phyloP scores from a whole-genome alignment of 1,140 invertebrate genomes.

The Amyelois transitella region DNA sequence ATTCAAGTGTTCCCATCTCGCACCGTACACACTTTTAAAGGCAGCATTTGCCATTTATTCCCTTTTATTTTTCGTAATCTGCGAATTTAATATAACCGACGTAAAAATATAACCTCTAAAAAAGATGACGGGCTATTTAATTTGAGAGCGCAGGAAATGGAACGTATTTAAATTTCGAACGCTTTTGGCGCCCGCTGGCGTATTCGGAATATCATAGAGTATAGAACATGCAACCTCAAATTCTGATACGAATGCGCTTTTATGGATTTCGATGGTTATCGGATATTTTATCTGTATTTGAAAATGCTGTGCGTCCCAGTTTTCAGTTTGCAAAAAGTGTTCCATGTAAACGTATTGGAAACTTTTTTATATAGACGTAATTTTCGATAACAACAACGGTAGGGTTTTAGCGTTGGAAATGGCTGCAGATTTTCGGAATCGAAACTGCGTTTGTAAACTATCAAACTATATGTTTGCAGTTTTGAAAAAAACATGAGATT shows the following conservation, averaged over 20 bases:
- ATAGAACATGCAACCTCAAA: neutral
- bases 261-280: neutral
- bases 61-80: slow-evolving; percentile 52
- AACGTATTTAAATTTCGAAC: slow-evolving; percentile 45
- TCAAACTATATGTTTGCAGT: neutral
- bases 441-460: neutral
- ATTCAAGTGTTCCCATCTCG: slow-evolving; percentile 31
- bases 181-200: slow-evolving; percentile 14
- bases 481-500: neutral
- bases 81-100: slow-evolving; percentile 49
- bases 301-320: neutral
- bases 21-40: slow-evolving; percentile 32
- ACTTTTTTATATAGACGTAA: neutral
- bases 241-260: neutral
- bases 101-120: slow-evolving; percentile 43
- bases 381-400: neutral
- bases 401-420: neutral
- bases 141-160: slow-evolving; percentile 34
- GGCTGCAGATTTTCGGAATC: neutral
- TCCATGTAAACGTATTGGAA: neutral
- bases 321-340: neutral
- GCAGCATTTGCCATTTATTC: slow-evolving; percentile 47
- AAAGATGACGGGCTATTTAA: slow-evolving; percentile 39
- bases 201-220: neutral
- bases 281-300: neutral